Conservation (phyloP, 1,140 invertebrate species). For the Anoplophora glabripennis region DNA sequence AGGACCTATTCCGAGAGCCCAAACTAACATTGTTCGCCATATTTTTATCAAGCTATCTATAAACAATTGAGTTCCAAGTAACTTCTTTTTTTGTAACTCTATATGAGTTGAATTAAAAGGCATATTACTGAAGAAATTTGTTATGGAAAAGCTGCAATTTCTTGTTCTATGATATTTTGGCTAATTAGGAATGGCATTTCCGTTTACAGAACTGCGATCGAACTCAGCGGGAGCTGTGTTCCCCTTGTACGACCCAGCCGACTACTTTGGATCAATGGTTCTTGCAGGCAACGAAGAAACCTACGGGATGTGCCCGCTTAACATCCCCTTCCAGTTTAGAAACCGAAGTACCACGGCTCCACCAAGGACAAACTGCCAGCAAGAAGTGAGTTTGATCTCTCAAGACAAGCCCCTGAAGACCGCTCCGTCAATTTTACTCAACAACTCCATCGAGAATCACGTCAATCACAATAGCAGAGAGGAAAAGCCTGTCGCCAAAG, state of each 20-base stretch:
- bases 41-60: no score
- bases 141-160: no score
- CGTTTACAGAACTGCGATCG: slow-evolving; percentile 54
- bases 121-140: no score
- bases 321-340: slow-evolving; percentile 1
- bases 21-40: no score
- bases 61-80: no score
- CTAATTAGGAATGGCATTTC: no score
- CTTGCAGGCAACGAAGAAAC: slow-evolving; percentile 6
- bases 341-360: slow-evolving; percentile 17
- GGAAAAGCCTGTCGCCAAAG: neutral
- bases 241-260: slow-evolving; percentile 30
- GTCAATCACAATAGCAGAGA: neutral
- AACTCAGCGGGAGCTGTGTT: slow-evolving; percentile 60
- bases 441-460: neutral
- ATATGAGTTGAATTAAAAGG: no score
- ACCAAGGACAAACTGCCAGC: neutral
- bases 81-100: no score
- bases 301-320: neutral
- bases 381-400: slow-evolving; percentile 7
- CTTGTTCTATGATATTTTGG: no score
- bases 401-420: no score
- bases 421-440: neutral
- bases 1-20: no score
- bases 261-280: slow-evolving; percentile 40